Conservation (phyloP, 2,888 invertebrate species). For the Drosophila tanythrix region DNA sequence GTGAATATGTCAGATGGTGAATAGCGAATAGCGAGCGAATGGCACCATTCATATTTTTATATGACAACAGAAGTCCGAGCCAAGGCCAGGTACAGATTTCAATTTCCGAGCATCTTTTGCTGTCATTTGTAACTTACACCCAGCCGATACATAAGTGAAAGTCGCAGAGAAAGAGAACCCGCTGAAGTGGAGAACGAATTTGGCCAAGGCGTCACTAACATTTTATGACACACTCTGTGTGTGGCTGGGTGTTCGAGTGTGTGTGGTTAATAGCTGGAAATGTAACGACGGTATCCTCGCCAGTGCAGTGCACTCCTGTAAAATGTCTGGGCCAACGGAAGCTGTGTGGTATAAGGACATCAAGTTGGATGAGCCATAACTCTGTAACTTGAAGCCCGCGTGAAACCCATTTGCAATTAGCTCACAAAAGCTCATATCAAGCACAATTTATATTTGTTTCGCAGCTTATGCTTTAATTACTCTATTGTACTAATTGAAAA, state of each 20-base stretch:
- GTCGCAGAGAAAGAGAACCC: neutral
- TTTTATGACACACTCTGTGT: constrained; percentile 58
- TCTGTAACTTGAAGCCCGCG: constrained; percentile 30
- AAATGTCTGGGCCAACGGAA: constrained; percentile 17
- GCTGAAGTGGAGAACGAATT: constrained; percentile 36
- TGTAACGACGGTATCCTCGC: constrained; percentile 60
- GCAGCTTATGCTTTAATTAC: constrained; percentile 20
- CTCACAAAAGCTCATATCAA: constrained; percentile 7
- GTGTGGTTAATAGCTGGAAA: constrained; percentile 74
- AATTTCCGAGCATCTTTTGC: constrained; percentile 47
- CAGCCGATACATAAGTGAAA: neutral
- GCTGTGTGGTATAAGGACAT: constrained; percentile 36
- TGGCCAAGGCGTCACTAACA: constrained; percentile 49
- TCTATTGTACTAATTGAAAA: neutral
- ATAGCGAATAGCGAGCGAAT: neutral
- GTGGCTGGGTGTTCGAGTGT: constrained; percentile 11
- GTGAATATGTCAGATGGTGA: neutral
- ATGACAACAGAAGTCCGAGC: constrained; percentile 41
- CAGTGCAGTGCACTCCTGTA: constrained; percentile 43
- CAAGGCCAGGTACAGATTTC: constrained; percentile 53
- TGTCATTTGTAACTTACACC: neutral
- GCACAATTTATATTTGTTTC: constrained; percentile 11
- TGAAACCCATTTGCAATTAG: constrained; percentile 35
- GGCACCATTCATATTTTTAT: constrained; percentile 66
- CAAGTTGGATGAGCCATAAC: constrained; percentile 18